These are phyloP conservation scores for Lepidurus couesii DNA, from an alignment of 1,140 invertebrate species.

Conservation along the genomic window DNA sequence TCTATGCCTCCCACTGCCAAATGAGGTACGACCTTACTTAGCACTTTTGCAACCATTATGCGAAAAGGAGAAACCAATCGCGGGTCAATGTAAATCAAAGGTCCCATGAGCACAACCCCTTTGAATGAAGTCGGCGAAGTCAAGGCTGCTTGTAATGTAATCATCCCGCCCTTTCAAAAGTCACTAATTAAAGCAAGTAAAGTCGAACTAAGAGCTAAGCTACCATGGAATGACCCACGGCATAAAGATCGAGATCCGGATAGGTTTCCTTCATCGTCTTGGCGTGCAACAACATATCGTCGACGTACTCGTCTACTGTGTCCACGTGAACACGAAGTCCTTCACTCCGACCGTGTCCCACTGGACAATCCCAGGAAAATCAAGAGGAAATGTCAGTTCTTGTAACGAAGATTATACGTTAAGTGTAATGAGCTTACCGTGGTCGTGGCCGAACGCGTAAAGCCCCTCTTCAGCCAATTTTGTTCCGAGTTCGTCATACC, in stretches of 20 bases:
- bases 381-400: background rate
- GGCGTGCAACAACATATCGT: conserved; percentile 44
- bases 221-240: conserved; percentile 49
- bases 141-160: conserved; percentile 33
- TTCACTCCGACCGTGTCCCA: conserved; percentile 47
- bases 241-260: conserved; percentile 42
- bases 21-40: conserved; percentile 30
- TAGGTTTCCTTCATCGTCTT: conserved; percentile 41
- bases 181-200: background rate
- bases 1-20: conserved; percentile 32
- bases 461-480: conserved; percentile 41
- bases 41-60: conserved; percentile 26
- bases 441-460: conserved; percentile 48
- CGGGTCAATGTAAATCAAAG: conserved; percentile 36
- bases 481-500: conserved; percentile 44
- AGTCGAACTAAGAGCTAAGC: conserved; percentile 24
- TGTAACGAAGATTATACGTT: background rate
- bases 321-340: conserved; percentile 44
- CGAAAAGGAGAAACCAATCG: conserved; percentile 26
- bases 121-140: conserved; percentile 28
- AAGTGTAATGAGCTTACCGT: conserved; percentile 41
- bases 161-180: conserved; percentile 36
- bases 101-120: conserved; percentile 36
- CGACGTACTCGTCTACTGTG: conserved; percentile 42
- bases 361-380: conserved; percentile 39